Evolutionary conservation across 2,888 invertebrate species (phyloP).

Genomic region (Ophion ellenae): DNA sequence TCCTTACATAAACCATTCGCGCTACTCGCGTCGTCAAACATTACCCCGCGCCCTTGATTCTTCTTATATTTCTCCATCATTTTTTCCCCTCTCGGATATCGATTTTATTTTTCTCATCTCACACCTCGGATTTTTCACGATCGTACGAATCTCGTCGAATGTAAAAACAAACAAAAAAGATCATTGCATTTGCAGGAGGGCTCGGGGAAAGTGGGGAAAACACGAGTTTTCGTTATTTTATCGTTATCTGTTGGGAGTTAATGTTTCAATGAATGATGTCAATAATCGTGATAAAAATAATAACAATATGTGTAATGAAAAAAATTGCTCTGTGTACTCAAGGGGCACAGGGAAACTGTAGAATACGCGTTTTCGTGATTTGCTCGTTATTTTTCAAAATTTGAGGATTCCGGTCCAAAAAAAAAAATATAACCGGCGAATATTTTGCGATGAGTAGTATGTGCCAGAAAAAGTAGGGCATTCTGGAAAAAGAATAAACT

Average conservation of each 20-base stretch:
- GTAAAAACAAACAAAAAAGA: no score
- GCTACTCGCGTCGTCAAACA: conserved; percentile 3
- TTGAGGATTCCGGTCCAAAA: not conserved
- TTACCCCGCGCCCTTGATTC: conserved; percentile 10
- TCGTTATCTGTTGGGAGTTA: not conserved
- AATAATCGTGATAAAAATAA: no score
- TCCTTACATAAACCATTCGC: conserved; percentile 51
- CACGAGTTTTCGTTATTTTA: not conserved
- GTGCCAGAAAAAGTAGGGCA: no score
- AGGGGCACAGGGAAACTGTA: not conserved
- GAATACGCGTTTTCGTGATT: not conserved
- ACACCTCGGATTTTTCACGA: not conserved
- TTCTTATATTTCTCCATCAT: not conserved
- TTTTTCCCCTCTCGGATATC: conserved; percentile 11
- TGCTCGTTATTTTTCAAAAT: not conserved
- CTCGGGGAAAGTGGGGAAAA: not conserved
- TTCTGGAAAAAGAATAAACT: no score
- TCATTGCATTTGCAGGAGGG: not conserved
- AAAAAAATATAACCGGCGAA: no score
- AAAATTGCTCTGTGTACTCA: no score
- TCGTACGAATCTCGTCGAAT: not conserved
- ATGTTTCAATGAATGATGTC: no score
- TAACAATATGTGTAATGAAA: no score
- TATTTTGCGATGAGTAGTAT: no score
- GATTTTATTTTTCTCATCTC: not conserved